A percentile compares a stretch with the other conserved stretches of the same genome.
phyloP scores from a whole-genome alignment of 2,797 vertebrate species.

The Macrochelys suwanniensis region DNA sequence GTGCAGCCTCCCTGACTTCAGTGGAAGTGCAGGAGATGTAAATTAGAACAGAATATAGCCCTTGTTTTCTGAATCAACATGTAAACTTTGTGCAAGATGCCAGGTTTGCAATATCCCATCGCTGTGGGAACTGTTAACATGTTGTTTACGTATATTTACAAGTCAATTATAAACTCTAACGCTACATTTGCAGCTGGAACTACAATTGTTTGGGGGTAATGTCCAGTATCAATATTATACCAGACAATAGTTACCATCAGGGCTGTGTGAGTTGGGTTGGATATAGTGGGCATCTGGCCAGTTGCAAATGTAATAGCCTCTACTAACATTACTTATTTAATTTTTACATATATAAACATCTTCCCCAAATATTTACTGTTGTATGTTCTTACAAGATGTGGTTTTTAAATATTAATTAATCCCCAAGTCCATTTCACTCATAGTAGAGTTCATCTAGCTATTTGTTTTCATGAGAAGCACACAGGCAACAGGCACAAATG shows the following conservation, averaged over 20 bases:
- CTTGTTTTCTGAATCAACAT: neutral
- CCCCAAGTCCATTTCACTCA: neutral
- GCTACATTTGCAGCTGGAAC: neutral
- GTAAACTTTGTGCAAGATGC: neutral
- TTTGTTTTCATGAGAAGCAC: neutral
- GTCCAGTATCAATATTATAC: fast-evolving
- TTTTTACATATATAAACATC: conserved; percentile 41
- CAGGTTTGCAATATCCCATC: neutral
- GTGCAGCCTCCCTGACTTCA: neutral
- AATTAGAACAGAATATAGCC: neutral
- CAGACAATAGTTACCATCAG: neutral
- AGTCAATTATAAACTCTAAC: fast-evolving
- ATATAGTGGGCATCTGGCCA: conserved; percentile 27
- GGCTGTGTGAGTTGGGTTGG: neutral
- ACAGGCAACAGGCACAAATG: neutral
- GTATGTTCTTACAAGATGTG: neutral
- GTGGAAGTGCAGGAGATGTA: neutral
- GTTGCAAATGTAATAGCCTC: neutral
- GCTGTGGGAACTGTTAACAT: neutral
- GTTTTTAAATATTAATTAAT: conserved; percentile 4
- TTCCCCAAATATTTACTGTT: conserved; percentile 14
- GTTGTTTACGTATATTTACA: neutral
- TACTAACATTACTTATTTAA: neutral
- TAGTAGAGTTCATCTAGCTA: neutral
- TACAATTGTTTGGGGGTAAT: neutral